Base-by-base conservation (phyloP, 2,888 invertebrate species). In the Aplocera efformata region DNA sequence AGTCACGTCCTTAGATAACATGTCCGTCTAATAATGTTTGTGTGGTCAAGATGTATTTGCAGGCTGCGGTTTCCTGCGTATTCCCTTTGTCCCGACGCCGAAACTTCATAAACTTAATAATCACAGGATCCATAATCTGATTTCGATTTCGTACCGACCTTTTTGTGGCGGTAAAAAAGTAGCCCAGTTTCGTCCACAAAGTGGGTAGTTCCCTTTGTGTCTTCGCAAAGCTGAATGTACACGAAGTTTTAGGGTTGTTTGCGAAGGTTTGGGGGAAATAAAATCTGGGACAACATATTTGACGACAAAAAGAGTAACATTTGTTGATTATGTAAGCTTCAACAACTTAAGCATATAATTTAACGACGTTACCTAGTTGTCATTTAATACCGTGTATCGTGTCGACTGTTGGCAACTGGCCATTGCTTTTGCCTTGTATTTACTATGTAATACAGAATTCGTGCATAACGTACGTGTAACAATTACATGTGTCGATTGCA, bases 31-130 rank as follows among this genome's bases (percentile, higher is more conserved):
- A 60, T 65, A 62, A 69, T 69, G 67, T 60, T 54, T 53, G 64
- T 75, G 79, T 75, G 78, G 78, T 78, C 56, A 51, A 48, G 26
- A 48, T 45, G 52, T 59, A 60, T 45, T 44, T 53, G 50, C 48
- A 58, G 56, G 44, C 65, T 69, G 72, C 60, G 72, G 71, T 71
- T 56, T 51, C 62, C 56, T 48, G 50, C 39, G 54, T 53, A 53
- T 55, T 67, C 72, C 61, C 71, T 74, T 73, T 69, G 66, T 62
- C 50, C 58, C 37, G 48, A 56, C 45, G 59, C 71, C 68, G 63
- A 72, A 85, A 83, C 78, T 85, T 83, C 64, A 63, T 76, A 78
- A 80, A 82, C 79, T 85, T 81, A 67, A 63, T 76, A 78, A 81
- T 79, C 75, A 69, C 75, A 67, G 72, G 73, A 70, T 65, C 67